Conservation (phyloP, 2,888 invertebrate genomes). For the Linyphia triangularis region DNA sequence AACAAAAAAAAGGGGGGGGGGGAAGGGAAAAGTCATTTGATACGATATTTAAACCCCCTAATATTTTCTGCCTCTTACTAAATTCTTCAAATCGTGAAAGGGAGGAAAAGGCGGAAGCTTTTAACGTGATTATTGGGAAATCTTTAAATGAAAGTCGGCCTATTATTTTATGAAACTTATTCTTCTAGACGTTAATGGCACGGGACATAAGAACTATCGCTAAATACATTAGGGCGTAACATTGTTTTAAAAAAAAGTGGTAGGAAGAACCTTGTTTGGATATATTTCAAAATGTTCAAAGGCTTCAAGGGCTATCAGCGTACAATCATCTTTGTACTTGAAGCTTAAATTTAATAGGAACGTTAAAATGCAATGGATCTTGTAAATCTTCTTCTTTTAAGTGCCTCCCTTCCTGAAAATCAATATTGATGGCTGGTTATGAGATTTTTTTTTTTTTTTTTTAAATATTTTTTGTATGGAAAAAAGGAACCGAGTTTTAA, state of each 20-base stretch:
- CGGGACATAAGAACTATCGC: not conserved
- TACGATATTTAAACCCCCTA: not conserved
- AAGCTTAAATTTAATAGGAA: not conserved
- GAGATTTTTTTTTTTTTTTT: not conserved
- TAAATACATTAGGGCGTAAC: not conserved
- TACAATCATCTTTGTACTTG: not conserved
- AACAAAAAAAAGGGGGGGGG: not conserved
- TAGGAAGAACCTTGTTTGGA: not conserved
- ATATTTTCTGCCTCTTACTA: not conserved
- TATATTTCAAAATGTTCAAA: not conserved
- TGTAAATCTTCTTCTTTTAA: not conserved
- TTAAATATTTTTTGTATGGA: too few species aligned
- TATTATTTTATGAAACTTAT: not conserved
- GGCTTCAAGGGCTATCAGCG: not conserved
- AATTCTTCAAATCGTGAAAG: not conserved
- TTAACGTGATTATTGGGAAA: not conserved
- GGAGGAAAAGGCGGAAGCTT: too few species aligned
- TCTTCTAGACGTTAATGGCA: not conserved
- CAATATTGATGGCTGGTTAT: not conserved
- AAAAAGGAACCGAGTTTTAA: too few species aligned
- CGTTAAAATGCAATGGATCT: not conserved
- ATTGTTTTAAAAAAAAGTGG: not conserved
- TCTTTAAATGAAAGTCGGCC: not conserved
- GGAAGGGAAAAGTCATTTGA: not conserved
- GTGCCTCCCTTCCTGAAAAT: not conserved